A percentile compares a stretch with the other conserved stretches of the same genome.
These are phyloP conservation scores for Alloscopus bannaensis DNA, from an alignment of 2,888 invertebrate genomes.

Conservation along the genomic window DNA sequence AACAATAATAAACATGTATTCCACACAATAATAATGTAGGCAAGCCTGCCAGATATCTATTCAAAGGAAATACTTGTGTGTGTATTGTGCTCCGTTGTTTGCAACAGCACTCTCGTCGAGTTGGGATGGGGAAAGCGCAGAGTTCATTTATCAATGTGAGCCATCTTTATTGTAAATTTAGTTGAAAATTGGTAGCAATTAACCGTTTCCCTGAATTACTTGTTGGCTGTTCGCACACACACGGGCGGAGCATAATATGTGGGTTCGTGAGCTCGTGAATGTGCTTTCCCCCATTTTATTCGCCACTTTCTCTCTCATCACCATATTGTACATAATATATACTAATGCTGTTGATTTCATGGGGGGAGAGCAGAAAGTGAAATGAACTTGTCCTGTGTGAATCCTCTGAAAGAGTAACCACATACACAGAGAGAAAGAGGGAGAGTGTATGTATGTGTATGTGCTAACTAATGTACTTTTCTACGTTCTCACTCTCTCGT, in stretches of 20 bases:
- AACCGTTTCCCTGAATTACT: conserved; percentile 23
- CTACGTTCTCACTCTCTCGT: conserved; percentile 2
- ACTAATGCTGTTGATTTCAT: conserved; percentile 40
- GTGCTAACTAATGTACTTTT: conserved; percentile 35
- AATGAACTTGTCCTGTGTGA: conserved; percentile 21
- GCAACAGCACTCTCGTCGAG: neutral
- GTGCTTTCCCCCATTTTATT: conserved; percentile 8
- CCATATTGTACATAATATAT: conserved; percentile 24
- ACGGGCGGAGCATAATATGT: neutral
- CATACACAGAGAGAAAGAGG: no score
- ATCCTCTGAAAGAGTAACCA: conserved; percentile 37
- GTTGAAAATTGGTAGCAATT: conserved; percentile 44
- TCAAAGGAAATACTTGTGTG: no score
- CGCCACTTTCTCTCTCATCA: conserved; percentile 18
- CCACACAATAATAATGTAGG: no score
- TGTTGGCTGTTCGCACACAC: neutral
- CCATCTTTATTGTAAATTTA: conserved; percentile 39
- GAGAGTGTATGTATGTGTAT: no score
- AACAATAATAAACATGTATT: no score
- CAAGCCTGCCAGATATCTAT: no score
- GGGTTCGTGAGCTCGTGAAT: no score
- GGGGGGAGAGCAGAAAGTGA: conserved; percentile 46
- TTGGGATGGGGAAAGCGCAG: neutral
- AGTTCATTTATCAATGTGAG: conserved; percentile 30
- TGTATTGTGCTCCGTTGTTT: no score